phyloP scores from a whole-genome alignment of 2,113 vertebrate genomes.

The Sinocyclocheilus maitianheensis region DNA sequence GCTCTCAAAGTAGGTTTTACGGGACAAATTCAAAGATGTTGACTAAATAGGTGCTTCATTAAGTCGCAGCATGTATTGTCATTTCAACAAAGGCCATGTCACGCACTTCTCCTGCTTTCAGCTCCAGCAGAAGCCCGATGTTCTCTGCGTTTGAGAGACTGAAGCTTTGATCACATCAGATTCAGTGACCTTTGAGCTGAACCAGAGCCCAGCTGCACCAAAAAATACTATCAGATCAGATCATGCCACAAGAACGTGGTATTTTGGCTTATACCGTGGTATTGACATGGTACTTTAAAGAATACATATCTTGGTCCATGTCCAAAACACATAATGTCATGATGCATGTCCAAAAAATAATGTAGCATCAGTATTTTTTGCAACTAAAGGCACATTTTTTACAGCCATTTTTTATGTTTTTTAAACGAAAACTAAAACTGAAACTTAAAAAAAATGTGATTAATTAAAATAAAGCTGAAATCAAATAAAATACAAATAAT shows the following conservation, averaged over 20 bases:
- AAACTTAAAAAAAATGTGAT: too few species aligned
- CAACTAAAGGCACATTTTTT: too few species aligned
- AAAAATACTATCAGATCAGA: background rate
- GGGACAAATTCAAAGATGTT: conserved; percentile 50
- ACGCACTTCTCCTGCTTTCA: conserved; percentile 5
- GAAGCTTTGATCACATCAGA: background rate
- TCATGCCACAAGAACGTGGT: background rate
- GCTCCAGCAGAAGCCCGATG: background rate
- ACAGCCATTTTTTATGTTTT: too few species aligned
- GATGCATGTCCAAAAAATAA: too few species aligned
- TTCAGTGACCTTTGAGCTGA: background rate
- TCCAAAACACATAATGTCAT: too few species aligned
- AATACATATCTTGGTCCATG: too few species aligned
- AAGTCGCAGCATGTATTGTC: conserved; percentile 44
- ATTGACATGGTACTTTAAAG: too few species aligned
- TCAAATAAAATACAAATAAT: background rate
- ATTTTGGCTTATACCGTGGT: too few species aligned
- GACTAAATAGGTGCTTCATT: conserved; percentile 53
- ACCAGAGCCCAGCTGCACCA: background rate
- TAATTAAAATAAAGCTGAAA: background rate
- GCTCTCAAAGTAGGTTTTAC: conserved; percentile 44
- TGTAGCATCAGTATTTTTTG: too few species aligned
- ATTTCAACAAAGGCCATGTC: conserved; percentile 48
- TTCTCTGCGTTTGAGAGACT: background rate
- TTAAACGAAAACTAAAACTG: too few species aligned